Evolutionary conservation across 2,797 vertebrate genomes (phyloP).

Genomic region (Caiman crocodilus): DNA sequence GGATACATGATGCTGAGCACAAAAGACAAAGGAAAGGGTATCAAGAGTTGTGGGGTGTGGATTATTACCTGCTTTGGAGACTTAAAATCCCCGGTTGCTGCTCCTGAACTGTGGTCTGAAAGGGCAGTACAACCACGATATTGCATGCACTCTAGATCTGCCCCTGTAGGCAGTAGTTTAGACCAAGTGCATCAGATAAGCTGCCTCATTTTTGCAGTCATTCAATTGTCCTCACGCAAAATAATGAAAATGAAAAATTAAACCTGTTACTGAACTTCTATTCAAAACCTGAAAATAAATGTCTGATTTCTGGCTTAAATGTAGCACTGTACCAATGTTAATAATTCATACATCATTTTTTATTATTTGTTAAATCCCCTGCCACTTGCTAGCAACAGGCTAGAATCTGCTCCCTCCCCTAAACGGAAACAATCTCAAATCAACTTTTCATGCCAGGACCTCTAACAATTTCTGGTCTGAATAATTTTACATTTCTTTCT

Average conservation of each 20-base stretch:
- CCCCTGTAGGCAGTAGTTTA: not conserved
- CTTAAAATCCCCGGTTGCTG: too few species aligned
- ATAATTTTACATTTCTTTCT: not conserved
- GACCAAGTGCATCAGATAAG: not conserved
- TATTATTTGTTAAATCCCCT: constrained; percentile 6
- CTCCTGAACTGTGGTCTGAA: too few species aligned
- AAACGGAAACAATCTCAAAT: not conserved
- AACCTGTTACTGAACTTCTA: not conserved
- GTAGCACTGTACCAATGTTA: not conserved
- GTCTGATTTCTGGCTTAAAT: not conserved
- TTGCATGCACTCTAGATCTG: too few species aligned
- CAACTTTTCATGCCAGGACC: not conserved
- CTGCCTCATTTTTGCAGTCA: not conserved
- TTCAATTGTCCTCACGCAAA: not conserved
- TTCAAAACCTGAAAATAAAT: not conserved
- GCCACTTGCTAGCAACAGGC: not conserved
- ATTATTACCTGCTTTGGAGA: too few species aligned
- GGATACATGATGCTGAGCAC: too few species aligned
- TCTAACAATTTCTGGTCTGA: not conserved
- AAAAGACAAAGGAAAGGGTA: too few species aligned
- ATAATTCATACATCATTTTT: not conserved
- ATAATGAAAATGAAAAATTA: not conserved
- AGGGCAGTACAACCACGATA: too few species aligned
- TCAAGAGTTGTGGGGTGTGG: too few species aligned
- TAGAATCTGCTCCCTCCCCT: not conserved